Conservation (phyloP, 1,140 invertebrate genomes). For the Acromyrmex echinatior region DNA sequence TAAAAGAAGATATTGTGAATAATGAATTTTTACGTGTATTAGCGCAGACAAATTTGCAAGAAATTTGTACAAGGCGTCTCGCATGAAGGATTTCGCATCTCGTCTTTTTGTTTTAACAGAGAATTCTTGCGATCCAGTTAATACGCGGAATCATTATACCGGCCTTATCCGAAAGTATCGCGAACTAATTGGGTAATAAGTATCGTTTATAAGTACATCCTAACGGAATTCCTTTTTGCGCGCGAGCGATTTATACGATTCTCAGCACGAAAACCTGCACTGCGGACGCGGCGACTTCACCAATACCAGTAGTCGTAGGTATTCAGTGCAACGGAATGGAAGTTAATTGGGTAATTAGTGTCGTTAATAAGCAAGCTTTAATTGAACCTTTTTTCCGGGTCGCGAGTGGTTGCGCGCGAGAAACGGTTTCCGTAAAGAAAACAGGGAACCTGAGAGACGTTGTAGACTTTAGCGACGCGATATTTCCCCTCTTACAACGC, state of each 20-base stretch:
- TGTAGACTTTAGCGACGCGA: constrained; percentile 60
- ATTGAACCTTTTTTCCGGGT: constrained; percentile 40
- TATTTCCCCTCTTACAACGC: constrained; percentile 50
- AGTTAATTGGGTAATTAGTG: constrained; percentile 75
- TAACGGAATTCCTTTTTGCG: constrained; percentile 51
- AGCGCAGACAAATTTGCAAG: not conserved
- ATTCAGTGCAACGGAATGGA: constrained; percentile 57
- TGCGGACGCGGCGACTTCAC: not conserved
- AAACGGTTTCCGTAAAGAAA: constrained; percentile 35
- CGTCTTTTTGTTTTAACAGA: constrained; percentile 18
- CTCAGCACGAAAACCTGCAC: constrained; percentile 9
- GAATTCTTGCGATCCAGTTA: not conserved
- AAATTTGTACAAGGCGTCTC: not conserved
- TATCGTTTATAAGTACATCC: constrained; percentile 48
- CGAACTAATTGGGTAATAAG: constrained; percentile 54
- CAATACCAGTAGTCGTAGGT: constrained; percentile 34
- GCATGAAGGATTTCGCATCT: not conserved
- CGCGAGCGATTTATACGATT: constrained; percentile 39
- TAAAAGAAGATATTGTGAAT: not conserved
- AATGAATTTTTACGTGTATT: not conserved
- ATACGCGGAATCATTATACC: constrained; percentile 43
- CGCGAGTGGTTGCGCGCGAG: constrained; percentile 46
- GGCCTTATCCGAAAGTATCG: constrained; percentile 9
- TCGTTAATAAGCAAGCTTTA: constrained; percentile 64
- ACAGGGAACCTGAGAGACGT: not conserved